A percentile compares a stretch with the other conserved stretches of the same genome.
Evolutionary conservation across 2,888 invertebrate species (phyloP).

Genomic region (Lamellibrachia columna): DNA sequence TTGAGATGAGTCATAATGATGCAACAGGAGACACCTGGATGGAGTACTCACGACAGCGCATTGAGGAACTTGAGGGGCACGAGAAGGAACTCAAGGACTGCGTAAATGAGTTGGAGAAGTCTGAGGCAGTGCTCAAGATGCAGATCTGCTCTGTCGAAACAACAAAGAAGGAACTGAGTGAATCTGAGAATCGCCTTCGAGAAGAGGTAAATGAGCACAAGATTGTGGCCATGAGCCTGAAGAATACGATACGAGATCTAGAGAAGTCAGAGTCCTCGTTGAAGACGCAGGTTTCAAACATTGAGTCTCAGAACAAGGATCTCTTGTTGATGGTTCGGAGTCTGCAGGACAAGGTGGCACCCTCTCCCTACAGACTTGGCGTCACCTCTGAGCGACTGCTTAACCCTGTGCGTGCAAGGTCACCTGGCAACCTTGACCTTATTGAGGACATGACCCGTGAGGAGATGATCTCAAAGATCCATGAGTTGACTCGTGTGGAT

Average conservation of each 20-base stretch:
- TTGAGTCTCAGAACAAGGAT: slow-evolving; percentile 52
- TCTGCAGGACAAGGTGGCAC: background rate
- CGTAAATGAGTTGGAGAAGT: slow-evolving; percentile 50
- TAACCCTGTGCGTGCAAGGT: slow-evolving; percentile 17
- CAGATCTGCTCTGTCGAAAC: background rate
- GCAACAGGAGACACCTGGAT: background rate
- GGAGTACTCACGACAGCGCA: slow-evolving; percentile 41
- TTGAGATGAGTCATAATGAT: background rate
- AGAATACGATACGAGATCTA: slow-evolving; percentile 46
- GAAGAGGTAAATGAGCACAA: slow-evolving; percentile 17
- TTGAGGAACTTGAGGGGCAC: slow-evolving; percentile 48
- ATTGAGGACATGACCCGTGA: slow-evolving; percentile 33
- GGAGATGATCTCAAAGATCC: slow-evolving; percentile 36
- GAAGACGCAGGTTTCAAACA: slow-evolving; percentile 44
- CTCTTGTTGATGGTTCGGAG: slow-evolving; percentile 19
- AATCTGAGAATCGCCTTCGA: slow-evolving; percentile 18
- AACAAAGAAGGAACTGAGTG: background rate
- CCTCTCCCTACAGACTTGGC: background rate
- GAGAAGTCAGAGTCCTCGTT: slow-evolving; percentile 38
- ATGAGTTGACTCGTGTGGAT: slow-evolving; percentile 38
- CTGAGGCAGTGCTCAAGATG: slow-evolving; percentile 42
- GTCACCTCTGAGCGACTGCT: slow-evolving; percentile 21
- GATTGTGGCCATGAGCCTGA: background rate
- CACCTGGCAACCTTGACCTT: slow-evolving; percentile 28
- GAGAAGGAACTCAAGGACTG: slow-evolving; percentile 34